Conservation (phyloP, 2,888 invertebrate species). For the Operophtera brumata region DNA sequence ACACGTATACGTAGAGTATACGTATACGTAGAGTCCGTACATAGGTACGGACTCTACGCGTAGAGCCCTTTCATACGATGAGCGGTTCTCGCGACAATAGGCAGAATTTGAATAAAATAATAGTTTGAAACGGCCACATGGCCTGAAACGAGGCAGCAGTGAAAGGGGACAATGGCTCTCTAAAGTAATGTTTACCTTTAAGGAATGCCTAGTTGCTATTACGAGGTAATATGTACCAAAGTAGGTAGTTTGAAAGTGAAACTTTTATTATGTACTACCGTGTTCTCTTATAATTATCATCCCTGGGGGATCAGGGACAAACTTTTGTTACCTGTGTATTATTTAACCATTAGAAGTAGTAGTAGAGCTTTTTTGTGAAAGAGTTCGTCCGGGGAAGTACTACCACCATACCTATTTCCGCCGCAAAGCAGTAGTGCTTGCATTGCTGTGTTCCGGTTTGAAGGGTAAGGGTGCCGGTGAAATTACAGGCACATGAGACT, state of each 20-base stretch:
- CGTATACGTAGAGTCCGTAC: too few species aligned
- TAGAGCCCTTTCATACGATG: constrained; percentile 41
- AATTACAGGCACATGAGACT: too few species aligned
- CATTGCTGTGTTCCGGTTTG: too few species aligned
- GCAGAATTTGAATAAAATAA: constrained; percentile 70
- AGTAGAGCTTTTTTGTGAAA: too few species aligned
- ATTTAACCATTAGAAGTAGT: background rate
- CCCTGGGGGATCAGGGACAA: background rate
- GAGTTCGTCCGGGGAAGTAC: too few species aligned
- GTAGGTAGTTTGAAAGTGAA: constrained; percentile 20
- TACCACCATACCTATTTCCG: too few species aligned
- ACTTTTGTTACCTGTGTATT: background rate
- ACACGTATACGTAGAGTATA: too few species aligned
- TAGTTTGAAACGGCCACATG: constrained; percentile 57
- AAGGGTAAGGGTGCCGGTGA: too few species aligned
- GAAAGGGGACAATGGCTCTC: constrained; percentile 50
- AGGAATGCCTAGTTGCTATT: constrained; percentile 1
- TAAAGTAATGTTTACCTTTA: constrained; percentile 40
- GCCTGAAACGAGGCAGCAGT: constrained; percentile 35
- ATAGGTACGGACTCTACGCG: background rate
- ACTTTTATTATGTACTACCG: background rate
- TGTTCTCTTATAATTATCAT: background rate
- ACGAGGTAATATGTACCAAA: constrained; percentile 5
- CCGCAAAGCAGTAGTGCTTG: too few species aligned
- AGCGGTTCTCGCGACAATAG: constrained; percentile 51